Percentiles rank a stretch among this genome's conserved stretches.
These are phyloP conservation scores for Pluvianellus socialis DNA, from an alignment of 2,113 vertebrate species.

Conservation along the genomic window DNA sequence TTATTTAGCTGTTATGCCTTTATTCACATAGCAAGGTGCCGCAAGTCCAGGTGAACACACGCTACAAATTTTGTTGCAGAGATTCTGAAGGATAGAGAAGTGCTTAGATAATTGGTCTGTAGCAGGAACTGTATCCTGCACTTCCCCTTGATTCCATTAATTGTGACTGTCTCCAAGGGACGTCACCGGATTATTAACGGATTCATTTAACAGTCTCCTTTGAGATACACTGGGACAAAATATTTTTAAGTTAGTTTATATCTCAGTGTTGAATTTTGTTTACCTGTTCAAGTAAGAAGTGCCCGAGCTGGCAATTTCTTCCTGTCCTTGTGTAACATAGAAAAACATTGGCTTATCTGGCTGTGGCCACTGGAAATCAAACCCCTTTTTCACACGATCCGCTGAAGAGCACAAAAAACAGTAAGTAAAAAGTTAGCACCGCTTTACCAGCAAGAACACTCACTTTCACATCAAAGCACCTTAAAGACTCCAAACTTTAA, in stretches of 20 bases:
- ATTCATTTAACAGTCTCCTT: background rate
- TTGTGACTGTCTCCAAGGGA: background rate
- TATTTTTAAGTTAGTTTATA: accelerated
- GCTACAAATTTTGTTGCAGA: background rate
- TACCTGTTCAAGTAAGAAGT: constrained; percentile 98
- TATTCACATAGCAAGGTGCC: background rate
- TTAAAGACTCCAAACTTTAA: background rate
- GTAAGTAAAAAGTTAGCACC: background rate
- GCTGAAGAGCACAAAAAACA: constrained; percentile 62
- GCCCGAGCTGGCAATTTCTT: constrained; percentile 98
- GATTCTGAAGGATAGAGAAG: background rate
- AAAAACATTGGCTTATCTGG: constrained; percentile 99
- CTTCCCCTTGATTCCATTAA: background rate
- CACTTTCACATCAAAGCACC: background rate
- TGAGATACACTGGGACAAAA: background rate
- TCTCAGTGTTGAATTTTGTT: background rate
- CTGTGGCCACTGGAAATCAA: constrained; percentile 99
- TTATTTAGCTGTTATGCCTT: background rate
- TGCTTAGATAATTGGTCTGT: background rate
- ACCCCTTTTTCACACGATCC: constrained; percentile 97
- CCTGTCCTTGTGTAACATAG: constrained; percentile 97
- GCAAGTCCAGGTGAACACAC: too few relatives aligned
- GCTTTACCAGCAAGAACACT: too few relatives aligned
- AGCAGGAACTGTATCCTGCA: background rate
- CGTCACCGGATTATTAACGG: background rate